Evolutionary conservation across 2,888 invertebrate genomes (phyloP), one percentile per base, ranked within the genome.

Genomic region (Parnassius smintheus): DNA sequence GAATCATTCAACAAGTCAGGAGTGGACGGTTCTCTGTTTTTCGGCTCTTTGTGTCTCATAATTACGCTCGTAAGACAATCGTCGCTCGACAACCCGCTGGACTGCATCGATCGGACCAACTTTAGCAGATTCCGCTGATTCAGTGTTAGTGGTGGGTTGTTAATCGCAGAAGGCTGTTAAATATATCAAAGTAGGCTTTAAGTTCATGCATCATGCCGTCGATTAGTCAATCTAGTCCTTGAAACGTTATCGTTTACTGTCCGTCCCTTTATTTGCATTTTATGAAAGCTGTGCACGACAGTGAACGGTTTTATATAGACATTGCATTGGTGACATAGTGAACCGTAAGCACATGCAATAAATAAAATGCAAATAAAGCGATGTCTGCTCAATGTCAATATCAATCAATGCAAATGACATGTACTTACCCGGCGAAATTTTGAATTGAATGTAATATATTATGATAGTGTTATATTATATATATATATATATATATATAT

Each of bases 1-100:
- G 94, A 93, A 67, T 93, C 93, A 70, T 93, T 93, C 44, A 94
- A 76, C 42, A 94, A 78, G 74, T 94, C 94, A 45, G 94, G 93
- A n/a, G 94, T 91, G 10, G 92, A 92, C 2, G 92, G 91, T 67
- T 93, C 92, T 73, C 87, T 88, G 67, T 81, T 86, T 75, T 78
- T 88, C 57, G 91, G 86, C 70, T 89, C 88, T 79, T 90, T 92
- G 72, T 88, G 91, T 77, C 87, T 88, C 91, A 86, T 88, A 69
- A 85, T 92, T 70, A 88, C 92, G 81, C 83, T 93, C 72, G 80
- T 91, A 81, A 80, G 93, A 82, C 80, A 92, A 79, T 82, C 91
- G 57, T 93, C 93, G 75, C 92, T 92, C 59, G 93, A 93, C 62
- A 92, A 83, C 65, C 88, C 89, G 76, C 92, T 93, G 70, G 91